Percentiles rank a stretch among this genome's conserved stretches.
Evolutionary conservation across 2,888 invertebrate species (phyloP).

Genomic region (Julus scandinavius): DNA sequence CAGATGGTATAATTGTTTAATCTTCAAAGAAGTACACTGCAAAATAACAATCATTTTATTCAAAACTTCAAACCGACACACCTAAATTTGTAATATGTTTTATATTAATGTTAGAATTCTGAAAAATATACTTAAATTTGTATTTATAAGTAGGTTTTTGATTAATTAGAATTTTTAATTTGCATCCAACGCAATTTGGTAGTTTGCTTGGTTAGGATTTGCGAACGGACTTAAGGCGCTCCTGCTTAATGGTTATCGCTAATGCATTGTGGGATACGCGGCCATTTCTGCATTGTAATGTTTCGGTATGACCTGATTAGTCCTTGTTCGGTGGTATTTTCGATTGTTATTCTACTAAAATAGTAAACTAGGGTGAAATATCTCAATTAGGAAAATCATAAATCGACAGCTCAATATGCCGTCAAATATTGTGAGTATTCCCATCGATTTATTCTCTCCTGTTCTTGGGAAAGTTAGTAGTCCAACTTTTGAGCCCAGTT

Average conservation of each 20-base stretch:
- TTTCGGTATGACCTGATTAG: not conserved
- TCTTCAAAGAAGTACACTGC: too few relatives aligned
- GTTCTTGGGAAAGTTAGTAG: not conserved
- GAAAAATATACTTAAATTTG: too few relatives aligned
- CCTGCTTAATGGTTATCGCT: not conserved
- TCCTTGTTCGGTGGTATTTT: not conserved
- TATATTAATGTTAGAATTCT: too few relatives aligned
- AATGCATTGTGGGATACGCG: not conserved
- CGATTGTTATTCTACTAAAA: not conserved
- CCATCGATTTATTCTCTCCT: not conserved
- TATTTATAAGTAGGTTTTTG: too few relatives aligned
- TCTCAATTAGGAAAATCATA: not conserved
- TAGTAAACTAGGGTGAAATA: not conserved
- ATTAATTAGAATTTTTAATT: not conserved
- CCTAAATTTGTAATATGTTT: too few relatives aligned
- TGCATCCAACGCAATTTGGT: not conserved
- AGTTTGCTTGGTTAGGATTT: not conserved
- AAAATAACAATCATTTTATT: too few relatives aligned
- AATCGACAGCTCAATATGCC: conserved; percentile 19
- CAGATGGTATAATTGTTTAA: too few relatives aligned
- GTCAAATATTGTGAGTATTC: conserved; percentile 47
- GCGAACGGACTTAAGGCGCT: not conserved
- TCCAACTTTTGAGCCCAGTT: not conserved
- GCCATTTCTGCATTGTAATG: conserved; percentile 36
- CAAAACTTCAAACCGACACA: too few relatives aligned